These are phyloP conservation scores for Montipora foliosa DNA, from an alignment of 64 coral and sea anemone species.

Conservation along the genomic window DNA sequence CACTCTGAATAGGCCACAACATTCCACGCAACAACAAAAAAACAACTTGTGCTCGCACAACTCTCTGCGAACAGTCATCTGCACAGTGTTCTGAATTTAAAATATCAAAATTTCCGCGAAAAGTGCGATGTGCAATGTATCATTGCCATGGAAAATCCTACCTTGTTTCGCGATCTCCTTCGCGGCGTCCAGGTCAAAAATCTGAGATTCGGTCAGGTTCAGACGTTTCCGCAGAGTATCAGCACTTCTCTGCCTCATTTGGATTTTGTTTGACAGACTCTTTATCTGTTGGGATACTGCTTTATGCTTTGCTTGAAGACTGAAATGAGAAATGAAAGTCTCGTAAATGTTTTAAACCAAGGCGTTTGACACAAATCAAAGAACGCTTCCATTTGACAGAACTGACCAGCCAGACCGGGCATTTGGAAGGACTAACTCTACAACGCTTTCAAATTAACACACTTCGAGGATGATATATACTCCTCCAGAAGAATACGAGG, in stretches of 20 bases:
- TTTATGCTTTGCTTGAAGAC: conserved; percentile 27
- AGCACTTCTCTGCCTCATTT: conserved; percentile 24
- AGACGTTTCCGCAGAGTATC: conserved; percentile 50
- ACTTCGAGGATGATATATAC: no score
- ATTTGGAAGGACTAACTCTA: no score
- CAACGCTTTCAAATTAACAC: no score
- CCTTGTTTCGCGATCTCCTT: conserved; percentile 78
- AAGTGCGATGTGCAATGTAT: no score
- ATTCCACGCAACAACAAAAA: no score
- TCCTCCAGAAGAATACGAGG: no score
- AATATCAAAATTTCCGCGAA: no score
- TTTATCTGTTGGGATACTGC: conserved; percentile 42
- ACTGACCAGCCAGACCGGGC: neutral
- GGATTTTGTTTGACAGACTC: conserved; percentile 22
- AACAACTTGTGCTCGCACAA: no score
- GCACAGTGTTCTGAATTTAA: no score
- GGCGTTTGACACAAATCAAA: neutral
- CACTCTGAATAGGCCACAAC: no score
- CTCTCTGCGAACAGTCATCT: no score
- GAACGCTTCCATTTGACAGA: neutral
- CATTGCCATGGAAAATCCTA: neutral
- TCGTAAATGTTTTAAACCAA: neutral
- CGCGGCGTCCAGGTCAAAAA: conserved; percentile 63
- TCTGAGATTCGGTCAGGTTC: conserved; percentile 50
- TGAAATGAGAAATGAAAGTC: neutral